These are phyloP conservation scores for Agrypnia vestita DNA, from an alignment of 1,140 invertebrate genomes.

Conservation along the genomic window DNA sequence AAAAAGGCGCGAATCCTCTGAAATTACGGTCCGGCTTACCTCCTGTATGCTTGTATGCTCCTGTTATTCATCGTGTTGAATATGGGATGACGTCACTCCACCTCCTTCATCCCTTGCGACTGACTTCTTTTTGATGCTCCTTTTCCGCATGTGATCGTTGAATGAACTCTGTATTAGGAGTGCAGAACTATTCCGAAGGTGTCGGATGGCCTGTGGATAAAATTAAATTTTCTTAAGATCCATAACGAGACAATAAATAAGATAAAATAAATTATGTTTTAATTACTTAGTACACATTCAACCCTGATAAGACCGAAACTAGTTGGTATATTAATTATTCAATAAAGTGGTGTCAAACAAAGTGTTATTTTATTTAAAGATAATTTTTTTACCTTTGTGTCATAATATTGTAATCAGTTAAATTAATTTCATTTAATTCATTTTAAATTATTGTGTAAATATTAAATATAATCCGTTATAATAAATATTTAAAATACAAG, in stretches of 20 bases:
- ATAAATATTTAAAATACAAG: too few species aligned
- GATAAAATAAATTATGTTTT: too few species aligned
- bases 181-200: slow-evolving; percentile 29
- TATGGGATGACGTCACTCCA: slow-evolving; percentile 54
- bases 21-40: slow-evolving; percentile 40
- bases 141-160: slow-evolving; percentile 55
- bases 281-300: too few species aligned
- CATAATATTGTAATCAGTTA: too few species aligned
- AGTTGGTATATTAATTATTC: too few species aligned
- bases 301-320: too few species aligned
- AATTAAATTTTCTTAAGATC: neutral
- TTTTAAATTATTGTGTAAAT: too few species aligned
- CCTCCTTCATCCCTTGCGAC: slow-evolving; percentile 58
- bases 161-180: slow-evolving; percentile 52
- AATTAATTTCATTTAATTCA: too few species aligned
- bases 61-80: slow-evolving; percentile 56
- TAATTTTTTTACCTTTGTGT: too few species aligned
- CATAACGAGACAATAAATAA: neutral
- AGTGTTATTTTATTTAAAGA: too few species aligned
- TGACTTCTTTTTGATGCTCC: slow-evolving; percentile 48
- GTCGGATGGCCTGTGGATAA: slow-evolving; percentile 19
- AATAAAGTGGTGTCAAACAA: too few species aligned
- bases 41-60: slow-evolving; percentile 49
- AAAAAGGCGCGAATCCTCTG: slow-evolving; percentile 2
- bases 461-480: too few species aligned